Conservation (phyloP, 2,113 vertebrate genomes). For the Erpornis zantholeuca region DNA sequence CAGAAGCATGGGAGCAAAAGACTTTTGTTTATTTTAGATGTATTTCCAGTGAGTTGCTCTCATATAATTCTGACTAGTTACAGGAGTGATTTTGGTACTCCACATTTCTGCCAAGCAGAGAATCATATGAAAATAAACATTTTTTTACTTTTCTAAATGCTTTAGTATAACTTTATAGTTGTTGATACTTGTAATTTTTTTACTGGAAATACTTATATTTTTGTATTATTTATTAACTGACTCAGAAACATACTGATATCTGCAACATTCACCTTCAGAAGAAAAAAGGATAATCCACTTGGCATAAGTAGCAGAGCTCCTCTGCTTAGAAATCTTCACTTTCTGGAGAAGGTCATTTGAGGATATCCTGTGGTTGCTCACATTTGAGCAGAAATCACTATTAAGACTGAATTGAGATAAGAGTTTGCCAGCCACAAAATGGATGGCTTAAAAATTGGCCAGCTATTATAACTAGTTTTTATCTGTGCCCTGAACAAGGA, state of each 20-base stretch:
- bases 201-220: not conserved
- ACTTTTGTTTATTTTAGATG: not conserved
- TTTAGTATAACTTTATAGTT: not conserved
- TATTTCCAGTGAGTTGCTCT: not conserved
- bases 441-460: not conserved
- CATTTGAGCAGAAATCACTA: not conserved
- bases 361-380: not conserved
- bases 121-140: not conserved
- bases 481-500: not conserved
- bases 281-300: not conserved
- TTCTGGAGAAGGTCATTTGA: constrained; percentile 9
- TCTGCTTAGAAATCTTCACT: not conserved
- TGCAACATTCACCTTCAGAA: not conserved
- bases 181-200: not conserved
- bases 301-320: not conserved
- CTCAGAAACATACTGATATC: not conserved
- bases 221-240: not conserved
- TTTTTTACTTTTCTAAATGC: not conserved
- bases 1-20: not conserved
- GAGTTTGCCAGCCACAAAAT: constrained; percentile 16
- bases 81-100: not conserved
- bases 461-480: not conserved
- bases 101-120: not conserved
- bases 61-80: not conserved
- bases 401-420: not conserved